Evolutionary conservation across 1,140 invertebrate genomes (phyloP).

Genomic region (Zeugodacus cucurbitae): DNA sequence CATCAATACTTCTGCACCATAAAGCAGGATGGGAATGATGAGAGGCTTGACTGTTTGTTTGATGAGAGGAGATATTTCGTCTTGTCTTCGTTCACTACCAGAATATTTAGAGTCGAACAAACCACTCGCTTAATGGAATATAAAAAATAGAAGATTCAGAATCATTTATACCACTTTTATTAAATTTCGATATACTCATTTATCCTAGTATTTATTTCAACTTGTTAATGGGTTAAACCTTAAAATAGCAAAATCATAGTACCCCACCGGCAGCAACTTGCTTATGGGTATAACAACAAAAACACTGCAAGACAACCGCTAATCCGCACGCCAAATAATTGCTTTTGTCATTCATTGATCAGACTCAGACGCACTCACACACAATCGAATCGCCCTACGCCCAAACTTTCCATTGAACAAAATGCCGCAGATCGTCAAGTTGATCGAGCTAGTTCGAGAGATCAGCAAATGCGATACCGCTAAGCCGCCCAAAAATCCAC

Average conservation of each 20-base stretch:
- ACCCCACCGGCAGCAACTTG: background rate
- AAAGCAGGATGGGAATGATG: too few relatives aligned
- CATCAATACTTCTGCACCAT: too few relatives aligned
- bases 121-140: too few relatives aligned
- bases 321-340: constrained; percentile 3
- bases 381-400: background rate
- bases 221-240: too few relatives aligned
- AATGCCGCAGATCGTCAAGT: constrained; percentile 22
- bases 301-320: background rate
- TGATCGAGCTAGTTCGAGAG: background rate
- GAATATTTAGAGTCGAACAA: too few relatives aligned
- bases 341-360: constrained; percentile 22
- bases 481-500: constrained; percentile 29
- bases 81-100: too few relatives aligned
- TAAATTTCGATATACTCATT: too few relatives aligned
- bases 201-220: too few relatives aligned
- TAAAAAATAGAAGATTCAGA: too few relatives aligned
- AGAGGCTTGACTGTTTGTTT: too few relatives aligned
- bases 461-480: background rate
- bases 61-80: too few relatives aligned
- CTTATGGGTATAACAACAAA: background rate
- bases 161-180: too few relatives aligned
- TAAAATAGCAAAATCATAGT: background rate
- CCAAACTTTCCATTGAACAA: constrained; percentile 12
- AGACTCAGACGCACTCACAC: background rate